Conservation (phyloP, 2,113 vertebrate species). For the Chionomys nivalis region DNA sequence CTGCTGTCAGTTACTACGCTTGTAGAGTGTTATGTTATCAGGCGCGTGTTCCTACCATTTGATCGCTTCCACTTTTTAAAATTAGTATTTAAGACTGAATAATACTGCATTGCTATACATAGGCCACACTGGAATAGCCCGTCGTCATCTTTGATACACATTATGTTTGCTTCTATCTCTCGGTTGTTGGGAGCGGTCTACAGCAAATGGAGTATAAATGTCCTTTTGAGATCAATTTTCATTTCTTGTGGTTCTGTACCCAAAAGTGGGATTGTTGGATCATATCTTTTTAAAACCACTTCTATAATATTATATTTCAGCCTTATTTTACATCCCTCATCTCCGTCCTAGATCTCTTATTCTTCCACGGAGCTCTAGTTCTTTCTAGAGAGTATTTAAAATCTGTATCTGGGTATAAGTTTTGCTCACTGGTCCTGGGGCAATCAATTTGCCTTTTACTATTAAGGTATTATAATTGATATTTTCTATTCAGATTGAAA, state of each 20-base stretch:
- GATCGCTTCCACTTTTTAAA: not conserved
- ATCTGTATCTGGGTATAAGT: not conserved
- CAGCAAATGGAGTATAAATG: not conserved
- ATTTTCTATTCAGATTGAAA: constrained; percentile 11
- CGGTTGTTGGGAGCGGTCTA: not conserved
- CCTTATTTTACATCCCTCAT: not conserved
- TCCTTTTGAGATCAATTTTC: not conserved
- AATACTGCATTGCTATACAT: not conserved
- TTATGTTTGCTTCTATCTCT: not conserved
- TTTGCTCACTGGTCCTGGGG: not conserved
- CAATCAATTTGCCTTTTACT: constrained; percentile 13
- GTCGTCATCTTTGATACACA: not conserved
- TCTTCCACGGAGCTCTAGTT: not conserved
- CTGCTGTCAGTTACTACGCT: not conserved
- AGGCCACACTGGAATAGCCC: not conserved
- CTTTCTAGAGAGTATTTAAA: constrained; percentile 51
- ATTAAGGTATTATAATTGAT: not conserved
- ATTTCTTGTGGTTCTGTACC: not conserved
- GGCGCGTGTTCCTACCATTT: not conserved
- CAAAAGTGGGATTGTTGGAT: not conserved
- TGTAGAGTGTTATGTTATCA: not conserved
- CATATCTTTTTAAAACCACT: constrained; percentile 15
- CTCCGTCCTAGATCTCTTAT: not conserved
- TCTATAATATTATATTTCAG: not conserved
- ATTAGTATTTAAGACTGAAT: not conserved